Evolutionary conservation across 2,113 vertebrate genomes (phyloP).

Genomic region (Malurus alboscapulatus): DNA sequence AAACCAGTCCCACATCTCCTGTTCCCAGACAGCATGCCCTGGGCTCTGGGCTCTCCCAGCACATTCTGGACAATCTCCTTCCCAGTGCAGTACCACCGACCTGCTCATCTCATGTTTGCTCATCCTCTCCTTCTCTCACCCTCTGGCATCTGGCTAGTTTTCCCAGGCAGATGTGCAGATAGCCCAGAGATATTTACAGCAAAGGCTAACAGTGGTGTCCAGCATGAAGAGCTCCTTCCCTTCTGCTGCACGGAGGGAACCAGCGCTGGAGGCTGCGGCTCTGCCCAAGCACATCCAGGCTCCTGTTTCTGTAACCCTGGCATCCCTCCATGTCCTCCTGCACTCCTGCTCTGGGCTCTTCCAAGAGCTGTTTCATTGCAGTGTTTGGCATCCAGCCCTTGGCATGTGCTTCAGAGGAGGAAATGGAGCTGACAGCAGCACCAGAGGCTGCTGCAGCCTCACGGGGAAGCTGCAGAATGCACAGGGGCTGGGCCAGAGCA

Average conservation of each 20-base stretch:
- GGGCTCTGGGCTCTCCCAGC: not conserved
- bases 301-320: not conserved
- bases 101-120: not conserved
- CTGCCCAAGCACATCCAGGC: not conserved
- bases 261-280: fast-evolving
- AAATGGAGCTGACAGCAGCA: constrained; percentile 34
- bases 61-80: too few relatives aligned
- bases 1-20: not conserved
- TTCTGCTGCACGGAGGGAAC: not conserved
- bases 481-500: not conserved
- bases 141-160: not conserved
- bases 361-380: not conserved
- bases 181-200: not conserved
- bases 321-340: not conserved
- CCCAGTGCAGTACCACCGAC: not conserved
- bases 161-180: not conserved
- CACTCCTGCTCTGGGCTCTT: not conserved
- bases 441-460: constrained; percentile 8
- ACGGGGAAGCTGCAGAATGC: not conserved
- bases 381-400: not conserved
- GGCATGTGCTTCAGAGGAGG: not conserved
- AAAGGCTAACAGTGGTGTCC: not conserved
- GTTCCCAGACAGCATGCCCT: not conserved
- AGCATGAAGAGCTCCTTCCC: not conserved
- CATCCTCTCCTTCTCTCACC: not conserved